Evolutionary conservation across 35 echinoderm and acorn worm genomes (phyloP).

Genomic region (Patiria miniata): DNA sequence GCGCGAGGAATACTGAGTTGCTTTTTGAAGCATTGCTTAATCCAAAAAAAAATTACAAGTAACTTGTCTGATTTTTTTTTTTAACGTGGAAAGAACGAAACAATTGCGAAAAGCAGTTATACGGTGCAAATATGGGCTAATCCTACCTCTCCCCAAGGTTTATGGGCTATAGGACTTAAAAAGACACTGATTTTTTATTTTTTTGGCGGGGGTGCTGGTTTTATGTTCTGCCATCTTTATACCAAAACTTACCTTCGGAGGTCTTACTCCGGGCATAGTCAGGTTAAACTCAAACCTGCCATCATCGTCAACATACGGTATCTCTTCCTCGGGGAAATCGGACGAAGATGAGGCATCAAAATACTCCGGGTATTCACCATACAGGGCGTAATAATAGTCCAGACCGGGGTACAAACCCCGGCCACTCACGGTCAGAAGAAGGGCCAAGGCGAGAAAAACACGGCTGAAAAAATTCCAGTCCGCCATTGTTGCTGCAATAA

Average conservation of each 20-base stretch:
- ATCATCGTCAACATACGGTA: background rate
- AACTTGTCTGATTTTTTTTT: no score
- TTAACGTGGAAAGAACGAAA: no score
- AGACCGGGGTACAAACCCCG: background rate
- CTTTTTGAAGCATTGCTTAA: no score
- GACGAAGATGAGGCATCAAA: background rate
- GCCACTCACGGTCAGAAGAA: background rate
- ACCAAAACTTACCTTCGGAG: background rate
- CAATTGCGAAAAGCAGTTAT: no score
- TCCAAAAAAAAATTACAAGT: no score
- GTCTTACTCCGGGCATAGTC: constrained; percentile 15
- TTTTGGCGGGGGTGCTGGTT: no score
- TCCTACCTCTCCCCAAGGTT: no score
- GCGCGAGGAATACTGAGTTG: no score
- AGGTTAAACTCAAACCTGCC: background rate
- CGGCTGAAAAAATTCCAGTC: background rate
- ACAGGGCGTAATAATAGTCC: background rate
- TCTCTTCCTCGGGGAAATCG: background rate
- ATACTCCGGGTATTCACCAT: background rate
- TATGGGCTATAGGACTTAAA: no score
- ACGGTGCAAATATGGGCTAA: no score
- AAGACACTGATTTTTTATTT: no score
- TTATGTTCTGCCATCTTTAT: background rate
- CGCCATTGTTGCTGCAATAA: constrained; percentile 6
- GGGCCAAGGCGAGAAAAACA: background rate